Evolutionary conservation across 2,797 vertebrate genomes (phyloP).

Genomic region (Cossypha dichroa): DNA sequence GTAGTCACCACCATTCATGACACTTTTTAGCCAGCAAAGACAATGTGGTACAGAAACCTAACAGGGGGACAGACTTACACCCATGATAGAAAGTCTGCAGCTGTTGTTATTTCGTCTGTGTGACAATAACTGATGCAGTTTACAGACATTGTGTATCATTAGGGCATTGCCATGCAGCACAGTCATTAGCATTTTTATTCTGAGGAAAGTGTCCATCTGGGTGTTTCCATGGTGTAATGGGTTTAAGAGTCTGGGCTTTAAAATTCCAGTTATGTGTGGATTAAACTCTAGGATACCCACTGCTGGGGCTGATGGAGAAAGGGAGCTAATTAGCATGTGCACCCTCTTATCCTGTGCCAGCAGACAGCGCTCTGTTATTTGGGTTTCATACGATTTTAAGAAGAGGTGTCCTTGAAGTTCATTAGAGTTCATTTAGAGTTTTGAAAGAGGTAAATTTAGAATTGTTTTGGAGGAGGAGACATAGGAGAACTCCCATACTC

Average conservation of each 20-base stretch:
- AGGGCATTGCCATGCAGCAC: background rate
- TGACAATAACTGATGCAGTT: background rate
- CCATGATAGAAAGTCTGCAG: background rate
- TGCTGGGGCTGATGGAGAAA: background rate
- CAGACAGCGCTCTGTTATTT: background rate
- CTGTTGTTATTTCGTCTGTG: background rate
- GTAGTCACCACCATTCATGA: background rate
- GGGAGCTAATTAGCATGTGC: background rate
- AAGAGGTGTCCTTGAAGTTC: background rate
- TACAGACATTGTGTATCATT: background rate
- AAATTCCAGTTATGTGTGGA: background rate
- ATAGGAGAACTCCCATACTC: background rate
- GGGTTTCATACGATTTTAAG: background rate
- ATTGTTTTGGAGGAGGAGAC: background rate
- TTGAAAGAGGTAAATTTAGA: background rate
- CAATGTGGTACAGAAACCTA: background rate
- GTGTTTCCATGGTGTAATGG: background rate
- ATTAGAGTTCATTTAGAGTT: background rate
- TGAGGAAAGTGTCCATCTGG: background rate
- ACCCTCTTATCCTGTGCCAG: background rate
- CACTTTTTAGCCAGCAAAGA: background rate
- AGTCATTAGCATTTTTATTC: background rate
- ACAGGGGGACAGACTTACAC: background rate
- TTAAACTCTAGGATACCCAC: constrained; percentile 35
- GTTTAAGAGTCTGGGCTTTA: background rate